Conservation (phyloP, 2,113 vertebrate genomes). For the Brachypodius melanocephalos region DNA sequence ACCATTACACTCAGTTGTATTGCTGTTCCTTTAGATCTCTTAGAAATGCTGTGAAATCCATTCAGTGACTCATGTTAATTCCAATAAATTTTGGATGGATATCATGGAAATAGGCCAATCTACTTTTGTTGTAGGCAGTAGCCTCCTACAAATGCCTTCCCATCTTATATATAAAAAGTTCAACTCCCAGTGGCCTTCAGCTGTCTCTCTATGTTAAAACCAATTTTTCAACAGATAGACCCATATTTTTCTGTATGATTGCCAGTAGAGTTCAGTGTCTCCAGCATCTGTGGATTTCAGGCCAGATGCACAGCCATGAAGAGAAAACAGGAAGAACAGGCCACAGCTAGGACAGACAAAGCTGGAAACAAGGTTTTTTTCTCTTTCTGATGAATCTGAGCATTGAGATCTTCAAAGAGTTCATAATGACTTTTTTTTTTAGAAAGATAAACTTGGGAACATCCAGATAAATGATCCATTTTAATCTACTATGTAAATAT, state of each 20-base stretch:
- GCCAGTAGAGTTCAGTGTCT: neutral
- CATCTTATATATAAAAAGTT: neutral
- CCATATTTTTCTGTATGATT: neutral
- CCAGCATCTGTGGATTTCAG: neutral
- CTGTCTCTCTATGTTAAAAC: neutral
- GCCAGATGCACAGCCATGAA: neutral
- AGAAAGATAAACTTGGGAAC: neutral
- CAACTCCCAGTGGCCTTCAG: neutral
- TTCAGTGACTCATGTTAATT: neutral
- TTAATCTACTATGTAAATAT: neutral
- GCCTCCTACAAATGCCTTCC: neutral
- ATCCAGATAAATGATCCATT: neutral
- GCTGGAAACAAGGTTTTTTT: neutral
- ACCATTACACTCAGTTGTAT: neutral
- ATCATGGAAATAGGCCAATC: neutral
- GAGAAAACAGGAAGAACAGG: neutral
- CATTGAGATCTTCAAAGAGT: neutral
- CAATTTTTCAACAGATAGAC: neutral
- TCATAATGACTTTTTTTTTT: neutral
- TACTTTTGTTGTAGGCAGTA: neutral
- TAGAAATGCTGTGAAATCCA: neutral
- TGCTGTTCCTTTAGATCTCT: neutral
- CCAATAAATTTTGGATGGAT: neutral
- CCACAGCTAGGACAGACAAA: neutral
- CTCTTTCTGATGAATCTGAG: neutral